Percentiles rank a stretch among this genome's conserved stretches.
Conservation (phyloP, 2,113 vertebrate species). For the Forbesichthys agassizii region DNA sequence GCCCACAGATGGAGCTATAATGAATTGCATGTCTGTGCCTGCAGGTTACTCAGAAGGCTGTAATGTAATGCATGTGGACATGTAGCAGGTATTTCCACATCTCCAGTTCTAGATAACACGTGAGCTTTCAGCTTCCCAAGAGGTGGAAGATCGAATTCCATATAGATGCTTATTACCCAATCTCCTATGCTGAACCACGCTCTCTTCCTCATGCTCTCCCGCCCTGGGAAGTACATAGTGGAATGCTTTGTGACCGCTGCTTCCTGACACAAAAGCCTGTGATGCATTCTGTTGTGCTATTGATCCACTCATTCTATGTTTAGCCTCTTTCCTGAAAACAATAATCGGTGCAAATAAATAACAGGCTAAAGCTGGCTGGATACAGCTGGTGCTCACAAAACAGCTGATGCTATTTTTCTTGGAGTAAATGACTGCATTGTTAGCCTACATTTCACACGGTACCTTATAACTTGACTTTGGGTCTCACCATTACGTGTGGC, state of each 20-base stretch:
- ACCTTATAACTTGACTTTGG: not conserved
- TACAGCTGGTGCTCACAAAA: not conserved
- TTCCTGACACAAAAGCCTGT: constrained; percentile 34
- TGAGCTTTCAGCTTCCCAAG: not conserved
- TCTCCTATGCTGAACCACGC: not conserved
- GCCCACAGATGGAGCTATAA: not conserved
- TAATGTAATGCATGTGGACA: constrained; percentile 4
- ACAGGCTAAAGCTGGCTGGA: not conserved
- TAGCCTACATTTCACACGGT: too few relatives aligned
- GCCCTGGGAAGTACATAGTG: not conserved
- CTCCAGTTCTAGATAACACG: not conserved
- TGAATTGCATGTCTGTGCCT: not conserved
- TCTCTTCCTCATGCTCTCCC: not conserved
- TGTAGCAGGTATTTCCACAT: not conserved
- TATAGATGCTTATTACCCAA: constrained; percentile 10
- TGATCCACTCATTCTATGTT: constrained; percentile 48
- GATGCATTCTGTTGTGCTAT: constrained; percentile 21
- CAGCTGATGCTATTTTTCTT: constrained; percentile 6
- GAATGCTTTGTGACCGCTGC: constrained; percentile 1
- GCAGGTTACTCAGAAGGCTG: constrained; percentile 5
- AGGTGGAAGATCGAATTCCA: not conserved
- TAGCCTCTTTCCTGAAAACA: constrained; percentile 32
- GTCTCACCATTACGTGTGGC: too few relatives aligned
- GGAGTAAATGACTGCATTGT: not conserved
- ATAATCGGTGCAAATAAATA: constrained; percentile 18